Conservation (phyloP, 2,113 vertebrate species). For the Trematocara nigrifrons region DNA sequence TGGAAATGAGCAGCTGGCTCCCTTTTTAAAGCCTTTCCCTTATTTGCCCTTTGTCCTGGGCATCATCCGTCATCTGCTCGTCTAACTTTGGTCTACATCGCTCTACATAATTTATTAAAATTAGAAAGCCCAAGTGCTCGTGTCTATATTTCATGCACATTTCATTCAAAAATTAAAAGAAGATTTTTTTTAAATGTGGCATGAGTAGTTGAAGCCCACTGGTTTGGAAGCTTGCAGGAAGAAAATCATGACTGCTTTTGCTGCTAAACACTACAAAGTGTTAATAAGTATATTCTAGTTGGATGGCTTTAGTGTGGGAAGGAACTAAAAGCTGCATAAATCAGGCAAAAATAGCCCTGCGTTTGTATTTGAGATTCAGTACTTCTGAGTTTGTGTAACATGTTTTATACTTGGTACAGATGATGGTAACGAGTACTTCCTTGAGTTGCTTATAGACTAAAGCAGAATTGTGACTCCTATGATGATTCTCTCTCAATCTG, state of each 20-base stretch:
- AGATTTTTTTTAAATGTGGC: background rate
- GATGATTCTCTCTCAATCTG: background rate
- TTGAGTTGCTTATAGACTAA: background rate
- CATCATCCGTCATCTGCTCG: background rate
- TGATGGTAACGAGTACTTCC: background rate
- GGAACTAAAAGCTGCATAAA: background rate
- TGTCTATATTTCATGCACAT: background rate
- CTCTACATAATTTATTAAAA: background rate
- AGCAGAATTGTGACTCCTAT: background rate
- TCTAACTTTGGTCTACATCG: background rate
- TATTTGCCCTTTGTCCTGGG: background rate
- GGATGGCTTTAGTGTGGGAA: fast-evolving
- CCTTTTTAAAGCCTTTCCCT: background rate
- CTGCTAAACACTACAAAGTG: background rate
- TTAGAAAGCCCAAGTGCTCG: background rate
- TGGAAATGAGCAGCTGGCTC: background rate
- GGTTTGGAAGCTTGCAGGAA: background rate
- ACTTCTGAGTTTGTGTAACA: background rate
- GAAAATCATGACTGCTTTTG: background rate
- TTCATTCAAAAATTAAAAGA: background rate
- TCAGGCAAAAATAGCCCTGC: background rate
- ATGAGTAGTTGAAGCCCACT: background rate
- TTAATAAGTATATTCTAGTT: background rate
- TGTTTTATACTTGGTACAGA: background rate
- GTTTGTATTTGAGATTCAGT: background rate